Conservation (phyloP, 2,888 invertebrate genomes). For the Apodemia hepburni region DNA sequence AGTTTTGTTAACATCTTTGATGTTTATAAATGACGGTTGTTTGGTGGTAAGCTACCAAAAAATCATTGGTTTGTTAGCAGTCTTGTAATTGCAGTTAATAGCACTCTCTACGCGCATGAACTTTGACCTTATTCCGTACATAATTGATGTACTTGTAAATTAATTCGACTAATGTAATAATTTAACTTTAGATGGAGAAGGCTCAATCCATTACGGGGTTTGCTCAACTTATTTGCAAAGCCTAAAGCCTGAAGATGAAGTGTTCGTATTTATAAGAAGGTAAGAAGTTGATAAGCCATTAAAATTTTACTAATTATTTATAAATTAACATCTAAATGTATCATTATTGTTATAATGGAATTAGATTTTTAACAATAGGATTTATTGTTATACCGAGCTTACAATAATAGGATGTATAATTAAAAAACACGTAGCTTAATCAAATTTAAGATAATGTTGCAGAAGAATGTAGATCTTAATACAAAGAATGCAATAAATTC, state of each 20-base stretch:
- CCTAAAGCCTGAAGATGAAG: conserved; percentile 82
- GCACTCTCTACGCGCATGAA: neutral
- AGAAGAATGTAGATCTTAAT: too few species aligned
- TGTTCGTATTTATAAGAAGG: conserved; percentile 90
- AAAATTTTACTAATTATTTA: conserved; percentile 5
- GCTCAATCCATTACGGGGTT: conserved; percentile 92
- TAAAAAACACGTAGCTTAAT: too few species aligned
- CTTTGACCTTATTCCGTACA: neutral
- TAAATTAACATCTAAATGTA: neutral
- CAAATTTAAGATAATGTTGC: too few species aligned
- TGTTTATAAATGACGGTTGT: neutral
- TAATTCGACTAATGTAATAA: neutral
- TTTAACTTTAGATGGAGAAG: conserved; percentile 82
- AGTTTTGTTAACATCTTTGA: neutral
- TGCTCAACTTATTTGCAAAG: conserved; percentile 94
- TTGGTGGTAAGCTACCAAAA: too few species aligned
- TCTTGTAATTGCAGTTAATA: neutral
- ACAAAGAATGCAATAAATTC: too few species aligned
- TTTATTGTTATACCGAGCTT: too few species aligned
- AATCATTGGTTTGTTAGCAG: neutral
- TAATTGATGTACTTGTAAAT: conserved; percentile 2
- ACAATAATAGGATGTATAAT: too few species aligned
- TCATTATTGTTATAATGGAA: neutral
- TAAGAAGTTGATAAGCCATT: conserved; percentile 48
- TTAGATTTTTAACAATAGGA: neutral